Evolutionary conservation across 2,888 invertebrate genomes (phyloP), one percentile per base, ranked within the genome.

Genomic region (Adelognathus sp.): DNA sequence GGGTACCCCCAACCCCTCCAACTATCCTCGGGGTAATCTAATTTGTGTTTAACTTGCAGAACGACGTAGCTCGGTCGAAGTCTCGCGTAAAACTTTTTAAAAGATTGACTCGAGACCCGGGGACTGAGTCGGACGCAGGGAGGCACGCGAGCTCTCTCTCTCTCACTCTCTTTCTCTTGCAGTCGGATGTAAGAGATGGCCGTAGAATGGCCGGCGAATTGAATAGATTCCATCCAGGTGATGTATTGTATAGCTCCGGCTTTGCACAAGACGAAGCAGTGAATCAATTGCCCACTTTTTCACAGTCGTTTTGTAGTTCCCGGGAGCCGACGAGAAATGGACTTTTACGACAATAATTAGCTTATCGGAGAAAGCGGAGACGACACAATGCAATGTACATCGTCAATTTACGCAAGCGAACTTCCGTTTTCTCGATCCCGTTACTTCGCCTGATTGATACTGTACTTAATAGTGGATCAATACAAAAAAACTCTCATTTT

Each of bases 31-130:
- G 83, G 61, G 77, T 89, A 89, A 90, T 90, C 87, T 89, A 89
- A 90, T 90, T 90, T 90, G 88, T 87, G 87, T 88, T 89, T 86
- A 89, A 89, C 87, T 90, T 84, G 81, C 79, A 60, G 70, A 76
- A 76, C 61, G 61, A 76, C 80, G 81, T 78, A 75, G 61, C 50
- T 64, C 66, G 76, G 74, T 76, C 54, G 72, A 71, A 79, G 73
- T 79, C 76, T 74, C 56, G 82, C 60, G 81, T 75, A 80, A 86
- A 90, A 89, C 87, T 89, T 90, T 87, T 88, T 85, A 86, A 89
- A 87, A 89, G 88, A 90, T 90, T 89, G 89, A 89, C 89, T 89
- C 54, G 78, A 72, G 52, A 52, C 74, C 69, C 52, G 44, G 46
- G 29, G 71, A 66, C 52, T 39, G 18, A 46, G 9, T 29, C 31